A percentile compares a stretch with the other conserved stretches of the same genome.
Conservation (phyloP, 2,797 vertebrate genomes). For the Sebastes hubbsi region DNA sequence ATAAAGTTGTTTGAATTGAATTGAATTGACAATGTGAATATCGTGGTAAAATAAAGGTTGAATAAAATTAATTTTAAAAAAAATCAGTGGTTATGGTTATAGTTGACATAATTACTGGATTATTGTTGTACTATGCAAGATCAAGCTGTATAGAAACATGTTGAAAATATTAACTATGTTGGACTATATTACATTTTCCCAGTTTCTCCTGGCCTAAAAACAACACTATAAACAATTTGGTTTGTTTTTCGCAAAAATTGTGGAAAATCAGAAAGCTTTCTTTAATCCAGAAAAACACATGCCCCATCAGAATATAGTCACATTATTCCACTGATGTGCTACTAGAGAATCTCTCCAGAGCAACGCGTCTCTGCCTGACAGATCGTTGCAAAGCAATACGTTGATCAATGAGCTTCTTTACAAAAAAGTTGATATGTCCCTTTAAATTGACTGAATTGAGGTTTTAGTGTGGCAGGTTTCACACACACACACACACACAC, state of each 20-base stretch:
- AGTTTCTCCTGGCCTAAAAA: neutral
- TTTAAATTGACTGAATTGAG: constrained; percentile 28
- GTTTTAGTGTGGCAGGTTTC: constrained; percentile 11
- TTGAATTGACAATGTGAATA: too few species aligned
- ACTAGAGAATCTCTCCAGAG: neutral
- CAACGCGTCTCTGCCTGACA: neutral
- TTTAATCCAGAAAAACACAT: fast-evolving
- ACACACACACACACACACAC: neutral
- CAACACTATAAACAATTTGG: neutral
- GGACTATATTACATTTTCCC: neutral
- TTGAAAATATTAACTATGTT: neutral
- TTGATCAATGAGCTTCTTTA: constrained; percentile 21
- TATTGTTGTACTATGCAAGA: neutral
- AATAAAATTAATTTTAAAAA: too few species aligned
- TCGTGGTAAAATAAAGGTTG: too few species aligned
- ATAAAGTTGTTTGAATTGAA: too few species aligned
- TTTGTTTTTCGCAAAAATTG: neutral
- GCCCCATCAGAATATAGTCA: neutral
- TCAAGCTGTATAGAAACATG: neutral
- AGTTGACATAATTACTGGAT: neutral
- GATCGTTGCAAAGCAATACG: neutral
- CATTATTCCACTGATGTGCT: neutral
- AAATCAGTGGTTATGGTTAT: too few species aligned
- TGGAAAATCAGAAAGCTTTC: neutral
- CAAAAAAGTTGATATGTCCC: constrained; percentile 4